Percentiles rank a stretch among this genome's conserved stretches.
These are phyloP conservation scores for Halcyon smyrnensis DNA, from an alignment of 2,797 vertebrate species.

Conservation along the genomic window DNA sequence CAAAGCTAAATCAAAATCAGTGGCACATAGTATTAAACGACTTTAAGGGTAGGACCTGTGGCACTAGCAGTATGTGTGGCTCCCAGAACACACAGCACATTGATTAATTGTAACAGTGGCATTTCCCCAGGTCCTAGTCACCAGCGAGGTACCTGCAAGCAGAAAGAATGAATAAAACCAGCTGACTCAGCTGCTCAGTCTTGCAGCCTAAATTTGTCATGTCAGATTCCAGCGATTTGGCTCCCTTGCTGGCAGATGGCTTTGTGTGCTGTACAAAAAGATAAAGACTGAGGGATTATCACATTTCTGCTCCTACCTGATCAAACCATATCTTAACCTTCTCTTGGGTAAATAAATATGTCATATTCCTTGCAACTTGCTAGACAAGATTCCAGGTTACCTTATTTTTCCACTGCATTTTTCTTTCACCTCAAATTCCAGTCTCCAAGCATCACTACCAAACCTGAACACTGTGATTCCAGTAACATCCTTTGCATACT, in stretches of 20 bases:
- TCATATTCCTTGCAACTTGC: not conserved
- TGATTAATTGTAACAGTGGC: fast-evolving
- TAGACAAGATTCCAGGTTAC: not conserved
- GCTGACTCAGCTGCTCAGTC: not conserved
- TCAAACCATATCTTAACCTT: not conserved
- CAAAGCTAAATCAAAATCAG: not conserved
- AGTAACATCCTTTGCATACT: not conserved
- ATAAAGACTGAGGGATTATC: not conserved
- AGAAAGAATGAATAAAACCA: not conserved
- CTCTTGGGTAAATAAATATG: not conserved
- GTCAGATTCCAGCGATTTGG: not conserved
- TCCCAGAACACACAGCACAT: not conserved
- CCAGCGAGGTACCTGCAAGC: not conserved
- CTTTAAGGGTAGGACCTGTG: not conserved
- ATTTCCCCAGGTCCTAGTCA: not conserved
- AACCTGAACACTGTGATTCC: not conserved
- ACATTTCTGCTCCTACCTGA: not conserved
- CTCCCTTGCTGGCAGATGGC: not conserved
- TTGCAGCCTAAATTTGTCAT: not conserved
- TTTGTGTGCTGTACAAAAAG: not conserved
- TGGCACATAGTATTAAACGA: not conserved
- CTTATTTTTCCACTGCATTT: not conserved
- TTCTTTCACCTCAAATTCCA: not conserved
- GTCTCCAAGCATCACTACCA: not conserved
- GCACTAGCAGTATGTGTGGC: not conserved